These are phyloP conservation scores for Solenodon paradoxus DNA, from an alignment of 2,113 vertebrate genomes.

Conservation along the genomic window DNA sequence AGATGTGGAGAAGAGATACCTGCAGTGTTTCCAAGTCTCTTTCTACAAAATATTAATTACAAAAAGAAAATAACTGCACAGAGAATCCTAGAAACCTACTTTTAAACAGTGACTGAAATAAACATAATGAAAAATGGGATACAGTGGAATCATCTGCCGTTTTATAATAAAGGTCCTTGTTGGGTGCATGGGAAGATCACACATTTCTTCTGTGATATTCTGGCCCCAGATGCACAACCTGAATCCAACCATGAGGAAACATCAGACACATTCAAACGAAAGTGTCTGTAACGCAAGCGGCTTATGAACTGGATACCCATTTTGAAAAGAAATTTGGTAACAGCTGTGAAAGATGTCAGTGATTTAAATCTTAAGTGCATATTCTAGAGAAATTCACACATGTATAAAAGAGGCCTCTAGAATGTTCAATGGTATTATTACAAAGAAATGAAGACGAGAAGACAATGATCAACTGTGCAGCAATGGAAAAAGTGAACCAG, in stretches of 20 bases:
- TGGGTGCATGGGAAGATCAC: neutral
- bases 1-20: neutral
- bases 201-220: neutral
- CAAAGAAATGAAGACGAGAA: neutral
- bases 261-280: neutral
- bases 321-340: neutral
- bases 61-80: neutral
- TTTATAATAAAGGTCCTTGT: neutral
- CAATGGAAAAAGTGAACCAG: neutral
- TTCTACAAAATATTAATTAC: neutral
- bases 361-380: neutral
- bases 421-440: neutral
- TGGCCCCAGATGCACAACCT: neutral
- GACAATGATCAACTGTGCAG: neutral
- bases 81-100: neutral
- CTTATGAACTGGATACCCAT: neutral
- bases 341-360: neutral
- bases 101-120: neutral
- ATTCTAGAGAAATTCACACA: neutral
- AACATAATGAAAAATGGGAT: neutral
- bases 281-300: neutral
- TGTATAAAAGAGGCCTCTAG: neutral
- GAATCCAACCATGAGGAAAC: neutral
- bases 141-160: neutral
- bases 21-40: neutral